Percentiles rank a stretch among this genome's conserved stretches.
These are phyloP conservation scores for Parascotia fuliginaria DNA, from an alignment of 2,888 invertebrate species.

Conservation along the genomic window DNA sequence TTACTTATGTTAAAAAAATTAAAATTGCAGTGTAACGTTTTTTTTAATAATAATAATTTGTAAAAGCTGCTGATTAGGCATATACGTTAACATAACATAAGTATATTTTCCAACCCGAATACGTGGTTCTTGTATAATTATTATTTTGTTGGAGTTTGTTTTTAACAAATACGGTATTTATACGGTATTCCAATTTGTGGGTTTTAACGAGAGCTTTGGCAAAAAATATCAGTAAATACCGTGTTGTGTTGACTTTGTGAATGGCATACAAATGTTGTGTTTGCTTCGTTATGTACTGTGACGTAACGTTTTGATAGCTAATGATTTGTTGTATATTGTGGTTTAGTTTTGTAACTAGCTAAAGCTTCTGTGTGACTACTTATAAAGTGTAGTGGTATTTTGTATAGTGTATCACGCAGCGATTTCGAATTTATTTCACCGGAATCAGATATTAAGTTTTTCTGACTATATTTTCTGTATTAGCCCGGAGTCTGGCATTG, in stretches of 20 bases:
- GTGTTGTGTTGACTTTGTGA: not conserved
- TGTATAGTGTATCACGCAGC: no score
- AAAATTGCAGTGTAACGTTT: no score
- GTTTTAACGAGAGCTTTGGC: conserved; percentile 13
- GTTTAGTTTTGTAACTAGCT: not conserved
- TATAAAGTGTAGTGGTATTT: no score
- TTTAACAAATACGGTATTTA: conserved; percentile 20
- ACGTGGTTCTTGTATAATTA: no score
- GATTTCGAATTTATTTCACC: no score
- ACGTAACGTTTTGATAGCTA: not conserved
- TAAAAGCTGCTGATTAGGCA: not conserved
- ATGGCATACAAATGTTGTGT: not conserved
- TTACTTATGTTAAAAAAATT: no score
- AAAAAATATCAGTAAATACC: not conserved
- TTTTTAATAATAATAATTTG: no score
- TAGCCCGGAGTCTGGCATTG: no score
- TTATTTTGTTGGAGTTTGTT: conserved; percentile 16
- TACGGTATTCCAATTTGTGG: conserved; percentile 14
- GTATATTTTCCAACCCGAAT: not conserved
- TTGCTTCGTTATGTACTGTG: not conserved
- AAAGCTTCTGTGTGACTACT: no score
- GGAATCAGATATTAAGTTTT: no score
- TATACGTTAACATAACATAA: not conserved
- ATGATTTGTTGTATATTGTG: not conserved
- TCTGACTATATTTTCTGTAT: no score